Evolutionary conservation across 2,113 vertebrate species (phyloP).

Genomic region (Narcine bancroftii): DNA sequence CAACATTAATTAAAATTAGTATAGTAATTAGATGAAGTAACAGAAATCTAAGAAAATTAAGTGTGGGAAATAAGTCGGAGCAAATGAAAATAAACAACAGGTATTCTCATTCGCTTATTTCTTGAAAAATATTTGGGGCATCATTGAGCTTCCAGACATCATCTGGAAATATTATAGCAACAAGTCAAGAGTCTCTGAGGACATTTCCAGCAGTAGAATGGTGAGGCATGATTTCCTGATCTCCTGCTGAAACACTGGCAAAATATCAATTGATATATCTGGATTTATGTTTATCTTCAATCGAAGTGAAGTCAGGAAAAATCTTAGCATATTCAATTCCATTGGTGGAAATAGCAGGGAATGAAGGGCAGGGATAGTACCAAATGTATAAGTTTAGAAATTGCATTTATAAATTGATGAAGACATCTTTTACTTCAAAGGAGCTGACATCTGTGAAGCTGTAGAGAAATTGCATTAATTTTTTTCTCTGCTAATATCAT

Average conservation of each 20-base stretch:
- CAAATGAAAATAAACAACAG: neutral
- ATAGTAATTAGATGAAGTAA: neutral
- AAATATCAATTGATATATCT: neutral
- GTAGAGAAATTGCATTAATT: neutral
- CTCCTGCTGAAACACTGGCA: neutral
- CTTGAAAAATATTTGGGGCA: neutral
- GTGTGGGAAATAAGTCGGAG: neutral
- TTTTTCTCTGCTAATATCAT: neutral
- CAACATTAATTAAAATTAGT: neutral
- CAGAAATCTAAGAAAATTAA: neutral
- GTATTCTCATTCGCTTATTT: neutral
- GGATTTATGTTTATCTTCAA: too few relatives aligned
- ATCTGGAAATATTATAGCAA: neutral
- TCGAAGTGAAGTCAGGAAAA: neutral
- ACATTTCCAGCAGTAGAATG: neutral
- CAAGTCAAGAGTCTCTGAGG: neutral
- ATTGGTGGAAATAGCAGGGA: neutral
- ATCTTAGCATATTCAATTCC: too few relatives aligned
- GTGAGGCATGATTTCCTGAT: neutral
- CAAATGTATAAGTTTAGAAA: neutral
- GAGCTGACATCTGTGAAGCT: neutral
- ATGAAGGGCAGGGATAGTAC: too few relatives aligned
- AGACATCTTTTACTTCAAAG: neutral
- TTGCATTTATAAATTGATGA: neutral
- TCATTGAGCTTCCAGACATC: neutral